Percentiles rank a stretch among this genome's conserved stretches.
These are phyloP conservation scores for Leptosomus discolor DNA, from an alignment of 2,113 vertebrate genomes.

Conservation along the genomic window DNA sequence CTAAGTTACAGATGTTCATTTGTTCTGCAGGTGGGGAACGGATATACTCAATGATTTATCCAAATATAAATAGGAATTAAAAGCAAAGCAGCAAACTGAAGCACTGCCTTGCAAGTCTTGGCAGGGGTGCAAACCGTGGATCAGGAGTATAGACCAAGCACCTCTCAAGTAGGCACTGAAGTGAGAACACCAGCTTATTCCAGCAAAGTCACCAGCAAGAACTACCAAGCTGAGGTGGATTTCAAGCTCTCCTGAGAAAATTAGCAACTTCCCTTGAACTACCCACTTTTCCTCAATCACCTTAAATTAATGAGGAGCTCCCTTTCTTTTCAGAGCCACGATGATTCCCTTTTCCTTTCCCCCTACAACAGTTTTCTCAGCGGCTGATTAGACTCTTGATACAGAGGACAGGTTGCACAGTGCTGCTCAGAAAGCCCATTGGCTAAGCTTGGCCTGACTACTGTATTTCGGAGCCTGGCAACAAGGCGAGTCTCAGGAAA, in stretches of 20 bases:
- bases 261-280: not conserved
- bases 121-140: not conserved
- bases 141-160: not conserved
- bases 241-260: not conserved
- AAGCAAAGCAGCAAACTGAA: not conserved
- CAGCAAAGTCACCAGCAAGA: not conserved
- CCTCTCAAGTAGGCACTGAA: not conserved
- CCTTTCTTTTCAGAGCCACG: not conserved
- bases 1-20: not conserved
- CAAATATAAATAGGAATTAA: not conserved
- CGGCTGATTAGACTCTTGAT: not conserved
- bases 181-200: not conserved
- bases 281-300: not conserved
- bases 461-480: not conserved
- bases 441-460: not conserved
- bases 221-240: not conserved
- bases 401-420: not conserved
- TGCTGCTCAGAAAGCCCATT: not conserved
- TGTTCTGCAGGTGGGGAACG: not conserved
- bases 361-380: not conserved
- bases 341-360: not conserved
- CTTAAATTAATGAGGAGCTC: not conserved
- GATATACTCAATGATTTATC: not conserved
- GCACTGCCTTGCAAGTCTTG: not conserved
- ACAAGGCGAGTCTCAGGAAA: not conserved